These are phyloP conservation scores for Oncorhynchus mykiss DNA, from an alignment of 2,113 vertebrate species.

Conservation along the genomic window DNA sequence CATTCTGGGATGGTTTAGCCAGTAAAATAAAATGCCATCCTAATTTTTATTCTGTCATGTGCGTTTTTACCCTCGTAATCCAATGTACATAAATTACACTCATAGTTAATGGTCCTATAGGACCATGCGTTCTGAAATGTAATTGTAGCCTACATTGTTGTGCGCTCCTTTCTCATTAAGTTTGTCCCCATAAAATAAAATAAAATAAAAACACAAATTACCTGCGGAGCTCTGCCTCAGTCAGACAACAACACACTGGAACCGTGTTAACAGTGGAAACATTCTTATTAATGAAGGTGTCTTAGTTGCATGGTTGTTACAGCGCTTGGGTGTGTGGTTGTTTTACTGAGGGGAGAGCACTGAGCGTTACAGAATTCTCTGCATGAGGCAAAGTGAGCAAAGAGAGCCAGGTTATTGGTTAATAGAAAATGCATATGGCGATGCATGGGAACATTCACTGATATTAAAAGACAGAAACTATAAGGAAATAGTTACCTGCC, in stretches of 20 bases:
- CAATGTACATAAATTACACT: no score
- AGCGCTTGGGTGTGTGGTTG: slow-evolving; percentile 19
- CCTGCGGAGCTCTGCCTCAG: neutral
- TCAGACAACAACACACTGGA: neutral
- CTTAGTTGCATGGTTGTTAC: slow-evolving; percentile 30
- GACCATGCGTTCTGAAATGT: neutral
- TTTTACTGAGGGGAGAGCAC: slow-evolving; percentile 16
- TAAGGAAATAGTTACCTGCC: no score
- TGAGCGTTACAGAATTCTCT: slow-evolving; percentile 11
- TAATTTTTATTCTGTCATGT: no score
- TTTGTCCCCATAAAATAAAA: slow-evolving; percentile 10
- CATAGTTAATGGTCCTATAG: no score
- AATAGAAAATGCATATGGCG: neutral
- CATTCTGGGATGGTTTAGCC: no score
- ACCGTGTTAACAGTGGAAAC: slow-evolving; percentile 28
- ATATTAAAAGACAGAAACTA: no score
- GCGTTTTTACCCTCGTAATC: no score
- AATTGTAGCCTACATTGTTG: neutral
- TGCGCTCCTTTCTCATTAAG: neutral
- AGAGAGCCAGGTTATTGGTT: no score
- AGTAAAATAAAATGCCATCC: no score
- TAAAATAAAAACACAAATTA: neutral
- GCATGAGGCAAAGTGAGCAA: slow-evolving; percentile 16
- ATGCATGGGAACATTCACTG: no score
- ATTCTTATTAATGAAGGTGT: slow-evolving; percentile 27